Evolutionary conservation across 2,797 vertebrate species (phyloP).

Genomic region (Eidolon dupreanum): DNA sequence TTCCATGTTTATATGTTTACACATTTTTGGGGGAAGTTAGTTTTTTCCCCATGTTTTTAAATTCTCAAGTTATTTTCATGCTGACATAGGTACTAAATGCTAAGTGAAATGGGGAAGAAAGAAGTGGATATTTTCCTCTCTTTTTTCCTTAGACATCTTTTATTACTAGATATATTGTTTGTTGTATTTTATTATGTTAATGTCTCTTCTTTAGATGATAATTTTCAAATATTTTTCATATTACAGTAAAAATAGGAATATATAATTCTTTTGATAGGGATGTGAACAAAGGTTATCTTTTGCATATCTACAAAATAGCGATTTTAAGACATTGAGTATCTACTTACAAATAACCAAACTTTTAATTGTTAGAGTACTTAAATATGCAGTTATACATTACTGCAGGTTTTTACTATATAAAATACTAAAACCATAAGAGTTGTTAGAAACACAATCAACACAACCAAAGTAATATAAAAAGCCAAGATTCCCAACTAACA

Average conservation of each 20-base stretch:
- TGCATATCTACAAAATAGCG: not conserved
- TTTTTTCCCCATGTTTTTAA: not conserved
- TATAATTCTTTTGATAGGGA: slow-evolving; percentile 6
- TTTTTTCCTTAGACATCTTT: not conserved
- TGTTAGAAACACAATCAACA: slow-evolving; percentile 19
- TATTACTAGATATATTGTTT: not conserved
- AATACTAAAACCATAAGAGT: not conserved
- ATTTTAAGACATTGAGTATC: not conserved
- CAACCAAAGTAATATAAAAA: slow-evolving; percentile 19
- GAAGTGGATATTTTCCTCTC: not conserved
- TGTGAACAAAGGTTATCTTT: not conserved
- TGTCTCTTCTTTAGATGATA: not conserved
- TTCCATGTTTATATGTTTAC: not conserved
- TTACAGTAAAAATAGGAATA: slow-evolving; percentile 4
- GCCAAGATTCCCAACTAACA: not conserved
- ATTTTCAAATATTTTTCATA: slow-evolving; percentile 22
- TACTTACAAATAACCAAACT: slow-evolving; percentile 14
- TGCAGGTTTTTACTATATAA: not conserved
- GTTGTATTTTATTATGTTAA: not conserved
- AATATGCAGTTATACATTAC: slow-evolving; percentile 5
- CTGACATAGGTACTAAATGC: not conserved
- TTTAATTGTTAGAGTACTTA: not conserved
- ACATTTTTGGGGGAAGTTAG: not conserved
- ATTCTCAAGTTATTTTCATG: slow-evolving; percentile 8
- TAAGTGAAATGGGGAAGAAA: slow-evolving; percentile 29